Conservation (phyloP, 1,140 invertebrate genomes). For the Hermetia illucens region DNA sequence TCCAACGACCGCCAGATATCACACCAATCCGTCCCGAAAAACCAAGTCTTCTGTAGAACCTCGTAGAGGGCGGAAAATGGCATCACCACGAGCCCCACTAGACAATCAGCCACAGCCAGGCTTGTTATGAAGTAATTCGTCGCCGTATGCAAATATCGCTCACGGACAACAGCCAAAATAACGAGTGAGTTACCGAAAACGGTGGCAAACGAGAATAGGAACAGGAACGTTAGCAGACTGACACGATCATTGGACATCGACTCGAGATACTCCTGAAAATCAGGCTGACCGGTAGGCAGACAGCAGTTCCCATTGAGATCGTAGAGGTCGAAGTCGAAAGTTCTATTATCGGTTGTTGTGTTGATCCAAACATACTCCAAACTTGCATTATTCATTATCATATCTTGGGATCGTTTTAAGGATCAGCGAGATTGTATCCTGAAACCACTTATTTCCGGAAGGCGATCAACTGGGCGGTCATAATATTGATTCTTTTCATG, state of each 20-base stretch:
- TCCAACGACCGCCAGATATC: conserved; percentile 94
- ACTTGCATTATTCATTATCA: no score
- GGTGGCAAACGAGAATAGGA: conserved; percentile 83
- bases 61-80: conserved; percentile 84
- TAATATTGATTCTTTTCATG: no score
- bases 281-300: no score
- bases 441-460: no score
- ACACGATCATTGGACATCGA: conserved; percentile 55
- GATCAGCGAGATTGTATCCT: no score
- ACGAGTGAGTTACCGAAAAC: conserved; percentile 95
- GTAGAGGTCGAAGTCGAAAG: no score
- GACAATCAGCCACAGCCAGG: conserved; percentile 87
- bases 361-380: no score
- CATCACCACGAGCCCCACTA: conserved; percentile 95
- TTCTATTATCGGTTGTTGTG: no score
- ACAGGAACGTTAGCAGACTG: conserved; percentile 64
- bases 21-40: conserved; percentile 79
- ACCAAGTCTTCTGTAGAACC: conserved; percentile 71
- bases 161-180: conserved; percentile 81
- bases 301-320: no score
- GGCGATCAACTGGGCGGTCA: no score
- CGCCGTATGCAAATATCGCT: conserved; percentile 80
- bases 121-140: conserved; percentile 98
- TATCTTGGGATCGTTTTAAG: no score
- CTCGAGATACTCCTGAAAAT: conserved; percentile 23